Conservation (phyloP, 2,888 invertebrate genomes). For the Tiliacea citrago region DNA sequence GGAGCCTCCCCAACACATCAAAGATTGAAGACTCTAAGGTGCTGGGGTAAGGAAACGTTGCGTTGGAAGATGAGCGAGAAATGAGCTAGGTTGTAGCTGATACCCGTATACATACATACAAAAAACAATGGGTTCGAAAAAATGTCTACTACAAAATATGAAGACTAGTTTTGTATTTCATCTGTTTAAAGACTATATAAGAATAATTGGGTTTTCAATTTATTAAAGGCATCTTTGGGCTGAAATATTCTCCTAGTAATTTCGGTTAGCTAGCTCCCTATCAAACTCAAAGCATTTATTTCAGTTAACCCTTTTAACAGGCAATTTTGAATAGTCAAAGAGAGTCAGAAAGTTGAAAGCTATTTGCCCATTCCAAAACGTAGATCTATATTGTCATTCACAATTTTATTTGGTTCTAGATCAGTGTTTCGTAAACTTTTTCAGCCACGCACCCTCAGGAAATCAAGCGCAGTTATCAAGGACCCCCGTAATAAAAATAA, state of each 20-base stretch:
- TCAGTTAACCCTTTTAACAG: too few species aligned
- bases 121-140: neutral
- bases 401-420: too few species aligned
- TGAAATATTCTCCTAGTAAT: neutral
- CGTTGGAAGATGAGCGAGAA: constrained; percentile 48
- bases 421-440: too few species aligned
- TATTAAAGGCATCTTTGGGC: neutral
- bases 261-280: neutral
- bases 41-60: constrained; percentile 30
- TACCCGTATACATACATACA: neutral
- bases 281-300: too few species aligned
- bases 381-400: neutral
- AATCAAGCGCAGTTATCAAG: too few species aligned
- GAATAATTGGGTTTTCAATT: neutral
- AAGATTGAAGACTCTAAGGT: constrained; percentile 74
- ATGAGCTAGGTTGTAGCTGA: constrained; percentile 12
- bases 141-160: neutral
- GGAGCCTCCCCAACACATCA: constrained; percentile 70
- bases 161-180: neutral
- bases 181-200: neutral
- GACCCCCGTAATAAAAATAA: too few species aligned
- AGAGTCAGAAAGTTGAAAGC: too few species aligned
- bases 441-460: too few species aligned
- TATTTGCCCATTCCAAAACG: too few species aligned
- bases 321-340: too few species aligned